Evolutionary conservation across 2,888 invertebrate genomes (phyloP), one percentile per base, ranked within the genome.

Genomic region (Marasmarcha lunaedactyla): DNA sequence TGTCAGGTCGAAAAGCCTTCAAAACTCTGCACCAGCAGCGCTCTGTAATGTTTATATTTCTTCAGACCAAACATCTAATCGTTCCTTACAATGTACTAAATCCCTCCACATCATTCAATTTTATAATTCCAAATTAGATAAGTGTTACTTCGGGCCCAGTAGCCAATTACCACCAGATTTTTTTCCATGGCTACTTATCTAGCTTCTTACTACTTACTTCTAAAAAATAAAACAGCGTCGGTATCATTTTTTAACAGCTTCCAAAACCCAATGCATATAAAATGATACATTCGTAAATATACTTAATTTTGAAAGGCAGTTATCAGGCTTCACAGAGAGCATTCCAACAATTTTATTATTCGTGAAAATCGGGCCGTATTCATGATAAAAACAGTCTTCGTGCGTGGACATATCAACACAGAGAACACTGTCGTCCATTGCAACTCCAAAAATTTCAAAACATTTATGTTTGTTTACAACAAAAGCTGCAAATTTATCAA

Each of bases 351-450:
- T 45, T 35, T 63, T 73, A 27, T 78, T 67, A 0, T 45, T 55
- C 3, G 36, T 20, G 40, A 54, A 79, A 1, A 79, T 33, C 0
- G 81, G 81, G 0, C 81, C 81, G 41, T 78, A 79, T 20, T 81
- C 81, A 1, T 72, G 64, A 0, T 69, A 43, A 10, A 79, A 81
- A 40, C 81, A 81, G 12, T 76, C 74, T 0, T 64, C 59, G n/a
- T 74, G 53, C 0, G 48, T 43, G 0, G 69, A 57, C 43, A 78
- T 41, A 12, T 81, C 74, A 0, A 74, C 49, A 36, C 81, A 81
- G 0, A 79, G 58, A 37, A 73, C 37, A 9, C 68, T 69, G 0
- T 59, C 55, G 2, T 76, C 71, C 0, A 71, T 2, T 1, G 54
- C 52, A 0, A 77, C 46, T 0, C 70, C 73, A 13, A 61, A 78